These are phyloP conservation scores for Lasioglossum baleicum DNA, from an alignment of 1,140 invertebrate genomes.

Conservation along the genomic window DNA sequence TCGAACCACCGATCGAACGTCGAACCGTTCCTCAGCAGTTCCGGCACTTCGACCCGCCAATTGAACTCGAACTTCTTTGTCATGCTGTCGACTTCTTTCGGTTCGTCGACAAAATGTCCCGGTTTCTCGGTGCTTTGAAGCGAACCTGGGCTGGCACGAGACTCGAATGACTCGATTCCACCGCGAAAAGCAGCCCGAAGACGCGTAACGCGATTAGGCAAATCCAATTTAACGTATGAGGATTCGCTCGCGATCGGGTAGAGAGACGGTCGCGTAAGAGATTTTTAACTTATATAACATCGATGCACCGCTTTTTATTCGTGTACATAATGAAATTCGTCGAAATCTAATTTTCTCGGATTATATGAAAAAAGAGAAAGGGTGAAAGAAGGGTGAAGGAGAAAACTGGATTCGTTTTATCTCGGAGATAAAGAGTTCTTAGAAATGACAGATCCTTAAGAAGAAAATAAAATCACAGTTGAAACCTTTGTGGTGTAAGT, in stretches of 20 bases:
- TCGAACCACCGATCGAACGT: constrained; percentile 98
- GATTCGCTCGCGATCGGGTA: constrained; percentile 35
- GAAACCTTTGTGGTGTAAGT: too few relatives aligned
- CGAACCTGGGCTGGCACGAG: constrained; percentile 2
- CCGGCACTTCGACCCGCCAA: constrained; percentile 96
- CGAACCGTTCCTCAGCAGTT: constrained; percentile 89
- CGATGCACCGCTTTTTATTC: constrained; percentile 5
- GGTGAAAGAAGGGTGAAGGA: too few relatives aligned
- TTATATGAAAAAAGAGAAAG: too few relatives aligned
- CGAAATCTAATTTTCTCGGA: too few relatives aligned
- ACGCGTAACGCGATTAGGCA: constrained; percentile 61
- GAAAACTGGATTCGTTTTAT: too few relatives aligned
- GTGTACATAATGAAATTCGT: too few relatives aligned
- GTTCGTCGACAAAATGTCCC: neutral
- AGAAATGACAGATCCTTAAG: too few relatives aligned
- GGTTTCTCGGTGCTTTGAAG: neutral
- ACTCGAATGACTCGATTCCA: constrained; percentile 33
- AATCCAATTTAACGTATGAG: constrained; percentile 65
- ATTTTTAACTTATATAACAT: too few relatives aligned
- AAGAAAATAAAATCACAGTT: too few relatives aligned
- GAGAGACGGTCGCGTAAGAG: too few relatives aligned
- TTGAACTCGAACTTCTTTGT: constrained; percentile 99
- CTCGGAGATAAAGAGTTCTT: too few relatives aligned
- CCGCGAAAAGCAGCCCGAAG: constrained; percentile 6
- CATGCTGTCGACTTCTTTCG: constrained; percentile 82